Evolutionary conservation across 2,797 vertebrate species (phyloP).

Genomic region (Paguma larvata): DNA sequence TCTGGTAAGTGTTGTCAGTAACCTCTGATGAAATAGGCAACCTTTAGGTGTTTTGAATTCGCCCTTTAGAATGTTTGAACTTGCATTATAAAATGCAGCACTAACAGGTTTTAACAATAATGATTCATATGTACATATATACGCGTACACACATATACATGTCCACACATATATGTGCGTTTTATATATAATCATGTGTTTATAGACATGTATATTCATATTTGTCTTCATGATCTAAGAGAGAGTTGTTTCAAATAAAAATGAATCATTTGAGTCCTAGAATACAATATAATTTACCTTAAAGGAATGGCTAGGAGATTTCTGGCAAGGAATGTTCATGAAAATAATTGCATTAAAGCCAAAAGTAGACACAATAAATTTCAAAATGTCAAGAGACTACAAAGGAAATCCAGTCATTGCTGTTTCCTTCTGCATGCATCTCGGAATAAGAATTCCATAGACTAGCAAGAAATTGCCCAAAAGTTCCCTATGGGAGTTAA

Average conservation of each 20-base stretch:
- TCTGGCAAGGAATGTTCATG: not conserved
- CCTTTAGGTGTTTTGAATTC: not conserved
- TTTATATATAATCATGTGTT: not conserved
- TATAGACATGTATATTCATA: not conserved
- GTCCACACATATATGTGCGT: not conserved
- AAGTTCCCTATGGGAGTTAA: not conserved
- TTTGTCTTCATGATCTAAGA: not conserved
- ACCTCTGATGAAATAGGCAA: not conserved
- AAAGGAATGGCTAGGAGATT: not conserved
- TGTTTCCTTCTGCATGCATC: not conserved
- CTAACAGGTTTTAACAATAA: not conserved
- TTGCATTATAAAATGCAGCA: not conserved
- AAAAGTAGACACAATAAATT: not conserved
- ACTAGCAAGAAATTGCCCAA: not conserved
- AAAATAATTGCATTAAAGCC: not conserved
- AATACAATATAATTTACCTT: slow-evolving; percentile 27
- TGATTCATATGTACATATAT: not conserved
- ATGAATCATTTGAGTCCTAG: not conserved
- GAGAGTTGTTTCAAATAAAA: slow-evolving; percentile 47
- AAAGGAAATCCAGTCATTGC: not conserved
- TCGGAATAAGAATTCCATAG: not conserved
- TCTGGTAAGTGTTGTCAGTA: not conserved
- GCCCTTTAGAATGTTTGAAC: not conserved
- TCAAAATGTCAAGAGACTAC: not conserved
- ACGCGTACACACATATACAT: not conserved